Percentiles rank a stretch among this genome's conserved stretches.
These are phyloP conservation scores for Chionodraco myersi DNA, from an alignment of 2,113 vertebrate genomes.

Conservation along the genomic window DNA sequence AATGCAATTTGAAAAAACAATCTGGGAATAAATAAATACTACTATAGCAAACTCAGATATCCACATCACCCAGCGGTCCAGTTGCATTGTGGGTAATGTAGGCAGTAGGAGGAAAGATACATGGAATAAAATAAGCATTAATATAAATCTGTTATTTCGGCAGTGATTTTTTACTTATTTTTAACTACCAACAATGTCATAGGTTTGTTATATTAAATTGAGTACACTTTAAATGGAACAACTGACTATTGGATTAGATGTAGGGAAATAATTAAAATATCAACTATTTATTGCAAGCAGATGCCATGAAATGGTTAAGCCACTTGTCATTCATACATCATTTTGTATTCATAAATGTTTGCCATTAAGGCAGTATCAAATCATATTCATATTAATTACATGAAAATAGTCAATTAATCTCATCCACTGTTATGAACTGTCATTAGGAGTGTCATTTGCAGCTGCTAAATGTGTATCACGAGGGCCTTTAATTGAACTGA, in stretches of 20 bases:
- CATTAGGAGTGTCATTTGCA: constrained; percentile 70
- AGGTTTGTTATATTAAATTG: neutral
- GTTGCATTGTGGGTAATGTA: neutral
- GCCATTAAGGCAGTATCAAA: constrained; percentile 22
- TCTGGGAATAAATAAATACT: neutral
- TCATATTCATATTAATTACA: constrained; percentile 68
- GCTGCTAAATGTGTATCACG: constrained; percentile 69
- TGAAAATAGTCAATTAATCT: constrained; percentile 74
- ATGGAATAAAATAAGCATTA: neutral
- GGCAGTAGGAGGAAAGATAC: neutral
- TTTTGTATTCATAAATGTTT: constrained; percentile 54
- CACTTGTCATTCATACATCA: neutral
- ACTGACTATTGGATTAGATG: neutral
- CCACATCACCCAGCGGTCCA: neutral
- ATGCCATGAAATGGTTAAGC: constrained; percentile 1
- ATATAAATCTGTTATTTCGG: neutral
- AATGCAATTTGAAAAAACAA: neutral
- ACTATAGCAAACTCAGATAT: neutral
- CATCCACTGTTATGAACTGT: constrained; percentile 66
- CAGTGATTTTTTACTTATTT: neutral
- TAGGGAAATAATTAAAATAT: neutral
- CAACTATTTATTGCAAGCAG: constrained; percentile 12
- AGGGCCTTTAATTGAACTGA: constrained; percentile 80
- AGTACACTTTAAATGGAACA: neutral
- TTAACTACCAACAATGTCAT: neutral